Percentiles rank a stretch among this genome's conserved stretches.
Conservation (phyloP, 2,113 vertebrate genomes). For the Saccopteryx bilineata region DNA sequence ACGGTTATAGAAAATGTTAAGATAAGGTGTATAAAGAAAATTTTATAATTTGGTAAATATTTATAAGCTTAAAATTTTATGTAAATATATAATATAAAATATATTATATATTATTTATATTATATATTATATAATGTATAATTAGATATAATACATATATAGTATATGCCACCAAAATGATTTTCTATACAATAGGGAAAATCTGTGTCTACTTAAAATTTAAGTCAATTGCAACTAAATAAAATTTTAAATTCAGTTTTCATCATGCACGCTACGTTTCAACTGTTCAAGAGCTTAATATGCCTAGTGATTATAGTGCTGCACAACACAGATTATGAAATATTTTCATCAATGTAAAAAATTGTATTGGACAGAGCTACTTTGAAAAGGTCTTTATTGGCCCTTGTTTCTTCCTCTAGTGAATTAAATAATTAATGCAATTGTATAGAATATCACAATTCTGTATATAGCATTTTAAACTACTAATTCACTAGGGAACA, state of each 20-base stretch:
- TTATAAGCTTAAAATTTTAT: neutral
- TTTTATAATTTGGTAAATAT: neutral
- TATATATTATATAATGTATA: neutral
- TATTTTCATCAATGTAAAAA: neutral
- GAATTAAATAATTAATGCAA: neutral
- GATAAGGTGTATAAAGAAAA: neutral
- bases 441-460: neutral
- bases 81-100: neutral
- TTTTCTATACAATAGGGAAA: neutral
- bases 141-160: neutral
- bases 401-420: neutral
- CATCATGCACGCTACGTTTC: neutral
- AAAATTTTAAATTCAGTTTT: neutral
- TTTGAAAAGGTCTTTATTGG: neutral
- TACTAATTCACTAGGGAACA: neutral
- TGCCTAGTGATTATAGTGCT: neutral
- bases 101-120: neutral
- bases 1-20: neutral
- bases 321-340: neutral
- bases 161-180: neutral
- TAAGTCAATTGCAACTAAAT: neutral
- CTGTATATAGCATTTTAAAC: neutral
- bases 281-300: neutral
- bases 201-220: neutral
- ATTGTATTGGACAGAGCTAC: neutral